Evolutionary conservation across 2,888 invertebrate genomes (phyloP), one percentile per base, ranked within the genome.

Genomic region (Troides helena): DNA sequence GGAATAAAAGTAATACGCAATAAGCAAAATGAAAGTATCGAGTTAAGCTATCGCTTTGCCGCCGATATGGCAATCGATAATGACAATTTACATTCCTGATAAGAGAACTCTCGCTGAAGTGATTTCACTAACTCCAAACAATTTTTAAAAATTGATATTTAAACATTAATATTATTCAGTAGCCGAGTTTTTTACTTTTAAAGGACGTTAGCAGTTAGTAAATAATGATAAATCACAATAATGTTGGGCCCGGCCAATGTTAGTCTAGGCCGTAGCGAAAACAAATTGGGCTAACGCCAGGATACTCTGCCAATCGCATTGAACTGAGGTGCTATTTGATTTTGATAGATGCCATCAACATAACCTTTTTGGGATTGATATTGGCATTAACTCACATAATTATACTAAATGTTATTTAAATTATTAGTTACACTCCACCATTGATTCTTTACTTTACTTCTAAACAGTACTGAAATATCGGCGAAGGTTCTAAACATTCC

Each of bases 221-320:
- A 79, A 81, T 80, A 80, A 81, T 80, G 81, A 81, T 78, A 75
- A 76, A 82, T 85, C 80, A 81, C 81, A 82, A 79, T 77, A 79
- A 76, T 80, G 80, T 79, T 76, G 75, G 79, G 75, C 53, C 46
- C 59, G 72, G 78, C 78, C 78, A 74, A 80, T 75, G 72, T 72
- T 78, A 73, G 80, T 78, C 77, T 76, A 74, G 74, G 73, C 84
- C 84, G 76, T 80, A 83, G 80, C 81, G 77, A 79, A 81, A 79
- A 79, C 81, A 83, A 85, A 84, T 89, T 90, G 88, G 88, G 85
- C 75, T 77, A 78, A 75, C 77, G 90, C 90, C 89, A 89, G 81
- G 76, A 68, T 76, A 73, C 72, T 72, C 78, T 86, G 89, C 87
- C 88, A 90, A 87, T 79, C 83, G 80, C 82, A 85, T 75, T 80